phyloP scores from a whole-genome alignment of 1,140 invertebrate genomes.

The Nilaparvata lugens region DNA sequence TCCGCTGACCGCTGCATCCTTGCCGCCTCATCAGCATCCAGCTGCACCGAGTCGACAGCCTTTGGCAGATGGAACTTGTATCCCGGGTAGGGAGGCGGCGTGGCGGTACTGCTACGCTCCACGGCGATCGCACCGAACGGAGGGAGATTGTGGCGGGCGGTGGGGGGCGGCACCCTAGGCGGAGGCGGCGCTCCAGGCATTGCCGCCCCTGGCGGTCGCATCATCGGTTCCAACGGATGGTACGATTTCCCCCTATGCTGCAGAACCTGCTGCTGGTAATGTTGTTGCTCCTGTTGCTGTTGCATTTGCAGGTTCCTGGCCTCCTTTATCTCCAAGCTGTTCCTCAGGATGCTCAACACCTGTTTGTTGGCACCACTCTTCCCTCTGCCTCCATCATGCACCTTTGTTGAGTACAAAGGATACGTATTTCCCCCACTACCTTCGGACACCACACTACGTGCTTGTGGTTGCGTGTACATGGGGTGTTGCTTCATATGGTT shows the following conservation, averaged over 20 bases:
- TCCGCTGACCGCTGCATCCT: neutral
- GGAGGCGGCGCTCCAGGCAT: conserved; percentile 5
- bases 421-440: too few relatives aligned
- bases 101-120: conserved; percentile 35
- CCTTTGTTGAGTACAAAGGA: too few relatives aligned
- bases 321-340: conserved; percentile 56
- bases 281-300: conserved; percentile 16
- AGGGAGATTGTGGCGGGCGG: conserved; percentile 41
- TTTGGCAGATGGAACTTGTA: conserved; percentile 54
- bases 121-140: conserved; percentile 43
- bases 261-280: neutral
- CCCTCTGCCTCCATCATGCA: neutral
- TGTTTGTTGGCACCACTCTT: conserved; percentile 47
- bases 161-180: neutral
- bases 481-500: conserved; percentile 5
- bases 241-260: conserved; percentile 16
- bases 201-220: conserved; percentile 11
- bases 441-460: too few relatives aligned
- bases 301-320: conserved; percentile 40
- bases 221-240: conserved; percentile 6
- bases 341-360: conserved; percentile 54
- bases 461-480: too few relatives aligned
- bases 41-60: conserved; percentile 49
- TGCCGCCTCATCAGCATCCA: conserved; percentile 24
- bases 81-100: conserved; percentile 37